Evolutionary conservation across 2,888 invertebrate species (phyloP).

Genomic region (Iselma pallidipennis): DNA sequence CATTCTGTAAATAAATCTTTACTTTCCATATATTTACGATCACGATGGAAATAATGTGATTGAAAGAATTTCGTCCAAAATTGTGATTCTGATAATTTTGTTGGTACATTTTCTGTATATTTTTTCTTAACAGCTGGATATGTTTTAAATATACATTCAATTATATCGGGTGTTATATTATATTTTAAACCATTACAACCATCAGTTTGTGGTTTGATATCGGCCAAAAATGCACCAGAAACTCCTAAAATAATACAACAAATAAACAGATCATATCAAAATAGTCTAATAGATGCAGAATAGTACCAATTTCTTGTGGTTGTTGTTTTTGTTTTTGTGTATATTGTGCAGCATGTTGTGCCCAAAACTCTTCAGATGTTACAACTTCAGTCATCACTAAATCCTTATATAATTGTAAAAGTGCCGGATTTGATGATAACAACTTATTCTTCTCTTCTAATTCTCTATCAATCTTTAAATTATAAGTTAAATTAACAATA

Average conservation of each 20-base stretch:
- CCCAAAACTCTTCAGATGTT: constrained; percentile 98
- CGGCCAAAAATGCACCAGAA: constrained; percentile 80
- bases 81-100: constrained; percentile 92
- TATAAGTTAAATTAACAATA: neutral
- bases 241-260: constrained; percentile 59
- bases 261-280: neutral
- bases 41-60: constrained; percentile 96
- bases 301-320: constrained; percentile 82
- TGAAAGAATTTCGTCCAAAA: constrained; percentile 99
- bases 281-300: neutral
- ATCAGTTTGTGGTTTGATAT: constrained; percentile 96
- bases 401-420: constrained; percentile 95
- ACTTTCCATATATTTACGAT: constrained; percentile 84
- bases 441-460: constrained; percentile 66
- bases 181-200: constrained; percentile 96
- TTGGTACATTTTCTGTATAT: constrained; percentile 94
- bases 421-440: constrained; percentile 84
- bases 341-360: constrained; percentile 80
- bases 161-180: constrained; percentile 95
- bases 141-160: constrained; percentile 98
- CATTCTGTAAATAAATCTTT: constrained; percentile 98
- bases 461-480: constrained; percentile 51
- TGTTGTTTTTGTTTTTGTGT: constrained; percentile 69
- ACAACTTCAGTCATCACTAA: constrained; percentile 96
- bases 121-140: constrained; percentile 98